Percentiles rank a stretch among this genome's conserved stretches.
Evolutionary conservation across 2,113 vertebrate genomes (phyloP).

Genomic region (Pygoscelis adeliae): DNA sequence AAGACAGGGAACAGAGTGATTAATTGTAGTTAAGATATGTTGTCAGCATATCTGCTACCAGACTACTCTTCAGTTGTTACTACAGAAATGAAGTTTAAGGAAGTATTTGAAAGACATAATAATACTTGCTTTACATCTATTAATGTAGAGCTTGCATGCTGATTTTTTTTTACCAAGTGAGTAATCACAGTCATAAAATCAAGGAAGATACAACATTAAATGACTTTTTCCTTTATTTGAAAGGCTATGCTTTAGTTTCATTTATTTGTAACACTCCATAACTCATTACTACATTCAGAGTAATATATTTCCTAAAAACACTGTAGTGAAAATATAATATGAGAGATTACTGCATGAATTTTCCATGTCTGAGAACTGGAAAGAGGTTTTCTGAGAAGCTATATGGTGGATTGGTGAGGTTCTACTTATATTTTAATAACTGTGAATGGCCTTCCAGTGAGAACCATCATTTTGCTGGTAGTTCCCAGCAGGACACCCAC

Average conservation of each 20-base stretch:
- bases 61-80: neutral
- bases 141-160: neutral
- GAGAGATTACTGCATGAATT: neutral
- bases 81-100: neutral
- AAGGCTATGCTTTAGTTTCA: neutral
- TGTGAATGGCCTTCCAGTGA: neutral
- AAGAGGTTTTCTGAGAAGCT: neutral
- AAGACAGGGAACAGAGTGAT: neutral
- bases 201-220: neutral
- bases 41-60: neutral
- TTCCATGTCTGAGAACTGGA: neutral
- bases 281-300: neutral
- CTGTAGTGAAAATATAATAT: neutral
- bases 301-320: neutral
- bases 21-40: neutral
- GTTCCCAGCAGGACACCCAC: neutral
- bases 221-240: neutral
- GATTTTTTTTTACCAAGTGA: neutral
- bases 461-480: neutral
- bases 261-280: neutral
- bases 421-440: neutral
- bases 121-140: neutral
- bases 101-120: neutral
- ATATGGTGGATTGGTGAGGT: neutral
- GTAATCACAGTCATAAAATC: neutral